Percentiles rank a stretch among this genome's conserved stretches.
Evolutionary conservation across 1,140 invertebrate species (phyloP).

Genomic region (Stenopsyche tienmushanensis): DNA sequence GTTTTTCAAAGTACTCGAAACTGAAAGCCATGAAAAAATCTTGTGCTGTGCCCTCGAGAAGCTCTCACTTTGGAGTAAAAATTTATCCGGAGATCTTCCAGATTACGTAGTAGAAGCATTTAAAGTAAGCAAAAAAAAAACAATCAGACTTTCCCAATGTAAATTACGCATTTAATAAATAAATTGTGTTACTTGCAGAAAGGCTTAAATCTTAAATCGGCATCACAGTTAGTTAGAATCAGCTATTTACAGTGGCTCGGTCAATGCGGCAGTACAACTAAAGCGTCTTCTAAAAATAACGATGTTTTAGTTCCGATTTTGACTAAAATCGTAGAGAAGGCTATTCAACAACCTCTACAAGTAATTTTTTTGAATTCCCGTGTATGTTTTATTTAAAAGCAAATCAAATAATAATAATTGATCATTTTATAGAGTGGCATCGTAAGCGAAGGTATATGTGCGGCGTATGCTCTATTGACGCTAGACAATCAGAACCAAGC

Average conservation of each 20-base stretch:
- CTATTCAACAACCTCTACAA: slow-evolving; percentile 64
- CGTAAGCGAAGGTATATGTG: slow-evolving; percentile 78
- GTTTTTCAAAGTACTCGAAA: slow-evolving; percentile 79
- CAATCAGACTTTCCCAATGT: neutral
- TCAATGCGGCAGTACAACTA: slow-evolving; percentile 61
- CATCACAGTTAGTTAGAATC: slow-evolving; percentile 73
- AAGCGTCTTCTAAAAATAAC: slow-evolving; percentile 50
- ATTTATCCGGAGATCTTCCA: slow-evolving; percentile 68
- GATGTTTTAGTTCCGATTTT: slow-evolving; percentile 60
- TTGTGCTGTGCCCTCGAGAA: slow-evolving; percentile 78
- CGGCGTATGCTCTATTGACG: slow-evolving; percentile 72
- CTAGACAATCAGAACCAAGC: slow-evolving; percentile 61
- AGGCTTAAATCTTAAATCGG: slow-evolving; percentile 75
- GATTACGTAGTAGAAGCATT: slow-evolving; percentile 73
- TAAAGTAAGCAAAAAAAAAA: slow-evolving; percentile 56
- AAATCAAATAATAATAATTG: neutral
- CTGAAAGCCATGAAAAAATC: slow-evolving; percentile 91
- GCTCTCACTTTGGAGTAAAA: slow-evolving; percentile 76
- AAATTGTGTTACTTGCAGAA: slow-evolving; percentile 56
- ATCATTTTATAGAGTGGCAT: slow-evolving; percentile 48
- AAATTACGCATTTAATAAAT: slow-evolving; percentile 21
- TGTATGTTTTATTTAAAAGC: neutral
- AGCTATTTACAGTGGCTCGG: slow-evolving; percentile 76
- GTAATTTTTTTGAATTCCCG: slow-evolving; percentile 46
- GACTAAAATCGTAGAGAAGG: slow-evolving; percentile 69